Evolutionary conservation across 2,797 vertebrate genomes (phyloP), one percentile per base, ranked within the genome.

Genomic region (Enteromius viviparus): DNA sequence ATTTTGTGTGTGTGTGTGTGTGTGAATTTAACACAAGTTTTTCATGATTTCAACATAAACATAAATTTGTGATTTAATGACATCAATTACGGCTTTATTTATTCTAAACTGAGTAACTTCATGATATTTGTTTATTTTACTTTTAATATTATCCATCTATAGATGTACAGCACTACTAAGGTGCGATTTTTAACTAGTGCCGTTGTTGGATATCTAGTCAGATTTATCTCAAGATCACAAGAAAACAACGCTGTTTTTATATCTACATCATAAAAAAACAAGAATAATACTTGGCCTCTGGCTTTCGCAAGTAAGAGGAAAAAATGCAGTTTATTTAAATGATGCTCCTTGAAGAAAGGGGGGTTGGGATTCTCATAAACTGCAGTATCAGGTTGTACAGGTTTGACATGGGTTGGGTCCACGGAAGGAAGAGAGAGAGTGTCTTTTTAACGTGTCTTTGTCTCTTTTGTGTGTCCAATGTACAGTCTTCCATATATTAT

Each of bases 351-450:
- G 9, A 37, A 12, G 42, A 19, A 26, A n/a, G 32, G 32, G 29
- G 42, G 51, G 19, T 58, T n/a, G 29, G 29, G 64, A 65, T 40
- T 82, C 47, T 42, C 34, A 45, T 76, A 42, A 82, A 76, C 81
- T 53, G 47, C 49, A 75, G 62, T 12, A 64, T 62, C 81, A 76
- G 81, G 81, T 82, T 76, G 72, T 55, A 68, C 81, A 76, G 62
- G 81, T 82, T 76, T 68, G 49, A 42, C 72, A 55, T 42, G 49
- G 81, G 71, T 82, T 82, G 72, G 72, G 47, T 76, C 34, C 15
- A 51, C 1, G 1, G 60, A 82, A 34, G 72, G 64, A 68, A 68
- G 29, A 40, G n/a, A 40, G n/a, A 40, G 32, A 29, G 21, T 34
- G 2, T 68, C 49, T 47, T 76, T 55, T 53, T 45, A 82, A 53